phyloP scores from a whole-genome alignment of 2,888 invertebrate species.

The Octodonta nipae region DNA sequence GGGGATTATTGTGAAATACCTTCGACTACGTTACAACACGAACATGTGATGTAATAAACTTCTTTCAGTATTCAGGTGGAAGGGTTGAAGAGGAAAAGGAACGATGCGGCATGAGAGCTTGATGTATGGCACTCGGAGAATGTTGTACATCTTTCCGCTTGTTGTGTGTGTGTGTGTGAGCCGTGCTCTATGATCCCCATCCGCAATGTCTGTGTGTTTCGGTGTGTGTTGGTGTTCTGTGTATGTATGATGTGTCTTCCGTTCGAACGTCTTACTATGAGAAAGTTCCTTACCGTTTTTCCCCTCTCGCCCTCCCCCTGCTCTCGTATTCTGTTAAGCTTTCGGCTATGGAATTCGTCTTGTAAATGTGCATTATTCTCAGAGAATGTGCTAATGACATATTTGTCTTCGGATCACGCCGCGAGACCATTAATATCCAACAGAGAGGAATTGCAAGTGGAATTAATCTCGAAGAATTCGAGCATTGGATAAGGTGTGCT shows the following conservation, averaged over 20 bases:
- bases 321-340: constrained; percentile 27
- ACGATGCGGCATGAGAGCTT: too few species aligned
- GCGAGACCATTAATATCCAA: constrained; percentile 5
- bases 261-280: neutral
- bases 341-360: too few species aligned
- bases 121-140: constrained; percentile 33
- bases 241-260: too few species aligned
- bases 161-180: too few species aligned
- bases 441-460: neutral
- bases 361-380: constrained; percentile 25
- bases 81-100: too few species aligned
- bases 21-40: neutral
- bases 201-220: too few species aligned
- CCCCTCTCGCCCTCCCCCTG: constrained; percentile 14
- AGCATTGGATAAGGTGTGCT: neutral
- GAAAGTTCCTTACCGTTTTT: neutral
- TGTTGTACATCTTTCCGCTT: constrained; percentile 28
- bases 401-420: constrained; percentile 25
- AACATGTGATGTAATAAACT: neutral
- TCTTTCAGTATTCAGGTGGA: neutral
- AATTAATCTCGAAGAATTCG: neutral
- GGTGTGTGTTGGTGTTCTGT: too few species aligned
- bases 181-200: too few species aligned
- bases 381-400: constrained; percentile 34
- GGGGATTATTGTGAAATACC: neutral